Evolutionary conservation across 2,797 vertebrate genomes (phyloP), one percentile per base, ranked within the genome.

Genomic region (Alcedo atthis): DNA sequence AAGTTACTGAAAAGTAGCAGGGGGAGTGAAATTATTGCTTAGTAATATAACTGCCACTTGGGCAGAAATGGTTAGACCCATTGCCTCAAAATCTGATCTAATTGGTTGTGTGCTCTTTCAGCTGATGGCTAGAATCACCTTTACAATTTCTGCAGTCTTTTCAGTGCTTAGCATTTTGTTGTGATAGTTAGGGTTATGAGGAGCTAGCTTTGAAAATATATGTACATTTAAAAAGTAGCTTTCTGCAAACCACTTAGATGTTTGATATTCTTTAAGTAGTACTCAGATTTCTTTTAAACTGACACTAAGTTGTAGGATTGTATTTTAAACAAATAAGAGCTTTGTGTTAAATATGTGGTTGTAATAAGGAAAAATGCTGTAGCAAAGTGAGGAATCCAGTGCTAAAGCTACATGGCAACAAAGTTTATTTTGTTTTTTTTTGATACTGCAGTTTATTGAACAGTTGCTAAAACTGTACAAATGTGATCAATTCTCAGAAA

Each of bases 401-500:
- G 19, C 20, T 81, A 33, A 70, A 61, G 25, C 46, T 75, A 32
- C 85, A 78, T 25, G 81, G 28, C 26, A 37, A n/a, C 19, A 66
- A 64, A 71, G n/a, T 73, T 25, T 24, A 35, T 33, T 54, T 37
- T 4, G 35, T 59, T 58, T 5, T 11, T 37, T 73, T 87, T 87
- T 85, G 28, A 67, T 42, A 42, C 30, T 70, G 17, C 9, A 45
- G 24, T 90, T 92, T 81, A 64, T 32, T 86, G 74, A 92, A 48
- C 55, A 48, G 77, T 55, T 15, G 42, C 0, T 94, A 82, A 85
- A 91, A 82, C 57, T 83, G 43, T 87, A 30, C 48, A 67, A 86
- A 83, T 93, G n/a, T 93, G 97, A 67, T 95, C 64, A 81, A 84
- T 96, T 96, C 68, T 79, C 97, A 99, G 99, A 99, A 98, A 99